Evolutionary conservation across 2,888 invertebrate genomes (phyloP).

Genomic region (Leptinotarsa haldemani): DNA sequence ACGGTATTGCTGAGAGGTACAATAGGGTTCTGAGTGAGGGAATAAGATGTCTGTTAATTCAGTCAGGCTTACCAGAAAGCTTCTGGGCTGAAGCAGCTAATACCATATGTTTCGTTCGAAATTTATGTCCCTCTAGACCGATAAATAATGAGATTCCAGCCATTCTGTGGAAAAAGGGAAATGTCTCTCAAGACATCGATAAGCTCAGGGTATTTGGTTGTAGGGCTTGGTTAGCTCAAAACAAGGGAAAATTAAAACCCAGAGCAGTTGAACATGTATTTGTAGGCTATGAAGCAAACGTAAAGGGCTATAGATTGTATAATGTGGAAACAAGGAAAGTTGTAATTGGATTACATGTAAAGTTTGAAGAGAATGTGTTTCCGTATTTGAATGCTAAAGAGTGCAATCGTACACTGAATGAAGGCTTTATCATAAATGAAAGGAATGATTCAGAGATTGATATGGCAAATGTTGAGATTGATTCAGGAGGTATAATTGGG

Average conservation of each 20-base stretch:
- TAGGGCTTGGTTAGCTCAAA: not conserved
- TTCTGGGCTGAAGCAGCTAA: not conserved
- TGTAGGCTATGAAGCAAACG: not conserved
- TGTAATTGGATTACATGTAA: not conserved
- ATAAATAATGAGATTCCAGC: too few species aligned
- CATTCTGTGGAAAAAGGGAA: too few species aligned
- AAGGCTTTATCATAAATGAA: not conserved
- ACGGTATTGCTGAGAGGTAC: not conserved
- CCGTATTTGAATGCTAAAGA: not conserved
- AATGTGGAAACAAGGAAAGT: not conserved
- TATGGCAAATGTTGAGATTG: too few species aligned
- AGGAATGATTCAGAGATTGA: not conserved
- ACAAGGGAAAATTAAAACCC: not conserved
- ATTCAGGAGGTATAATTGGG: too few species aligned
- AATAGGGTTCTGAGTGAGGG: not conserved
- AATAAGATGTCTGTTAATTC: not conserved
- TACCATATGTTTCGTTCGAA: not conserved
- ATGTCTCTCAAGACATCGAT: not conserved
- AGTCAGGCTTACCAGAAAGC: not conserved
- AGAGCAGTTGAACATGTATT: not conserved
- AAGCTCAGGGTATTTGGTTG: not conserved
- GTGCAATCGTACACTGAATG: not conserved
- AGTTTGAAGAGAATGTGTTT: not conserved
- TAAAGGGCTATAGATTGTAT: not conserved
- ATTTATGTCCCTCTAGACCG: not conserved